Percentiles rank a stretch among this genome's conserved stretches.
Conservation (phyloP, 2,797 vertebrate species). For the Silurus lanzhouensis region DNA sequence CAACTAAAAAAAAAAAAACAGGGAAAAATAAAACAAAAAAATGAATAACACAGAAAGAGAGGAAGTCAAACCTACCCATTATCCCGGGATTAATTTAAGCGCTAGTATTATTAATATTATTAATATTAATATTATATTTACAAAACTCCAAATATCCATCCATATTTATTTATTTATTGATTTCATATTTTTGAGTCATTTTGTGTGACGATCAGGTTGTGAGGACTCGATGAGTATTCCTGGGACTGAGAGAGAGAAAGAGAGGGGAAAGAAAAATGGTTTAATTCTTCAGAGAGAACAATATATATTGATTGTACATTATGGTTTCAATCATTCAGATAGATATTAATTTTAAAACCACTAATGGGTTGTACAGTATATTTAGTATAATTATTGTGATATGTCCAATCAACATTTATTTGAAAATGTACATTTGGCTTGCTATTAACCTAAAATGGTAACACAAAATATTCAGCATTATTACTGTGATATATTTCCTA, state of each 20-base stretch:
- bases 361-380: not conserved
- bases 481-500: not conserved
- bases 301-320: not conserved
- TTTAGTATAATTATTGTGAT: not conserved
- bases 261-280: not conserved
- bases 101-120: conserved; percentile 24
- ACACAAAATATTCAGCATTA: not conserved
- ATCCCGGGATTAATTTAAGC: conserved; percentile 33
- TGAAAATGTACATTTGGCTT: not conserved
- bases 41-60: conserved; percentile 33
- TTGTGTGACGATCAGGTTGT: conserved; percentile 20
- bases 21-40: conserved; percentile 19
- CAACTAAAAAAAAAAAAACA: not conserved
- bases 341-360: not conserved
- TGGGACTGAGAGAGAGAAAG: conserved; percentile 14
- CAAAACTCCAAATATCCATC: conserved; percentile 30
- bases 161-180: not conserved
- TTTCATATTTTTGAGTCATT: conserved; percentile 12
- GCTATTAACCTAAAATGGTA: too few relatives aligned
- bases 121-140: conserved; percentile 25
- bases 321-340: not conserved
- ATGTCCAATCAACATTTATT: not conserved
- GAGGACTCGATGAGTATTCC: conserved; percentile 30
- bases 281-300: not conserved
- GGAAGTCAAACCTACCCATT: conserved; percentile 23